Evolutionary conservation across 2,113 vertebrate genomes (phyloP).

Genomic region (Rhinopomastus cyanomelas): DNA sequence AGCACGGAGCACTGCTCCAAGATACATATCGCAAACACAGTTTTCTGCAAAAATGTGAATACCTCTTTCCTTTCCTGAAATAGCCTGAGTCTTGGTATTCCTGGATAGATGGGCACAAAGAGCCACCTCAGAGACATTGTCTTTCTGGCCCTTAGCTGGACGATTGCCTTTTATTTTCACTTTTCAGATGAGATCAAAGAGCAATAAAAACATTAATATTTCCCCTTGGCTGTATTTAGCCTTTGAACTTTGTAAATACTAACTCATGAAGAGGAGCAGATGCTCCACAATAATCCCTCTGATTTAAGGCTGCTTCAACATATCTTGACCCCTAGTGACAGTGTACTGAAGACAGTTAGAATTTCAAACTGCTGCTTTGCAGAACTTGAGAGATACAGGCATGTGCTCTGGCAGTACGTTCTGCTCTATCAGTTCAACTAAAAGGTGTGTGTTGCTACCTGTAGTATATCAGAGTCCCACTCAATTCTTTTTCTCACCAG

Average conservation of each 20-base stretch:
- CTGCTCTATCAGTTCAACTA: not conserved
- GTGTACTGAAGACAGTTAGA: not conserved
- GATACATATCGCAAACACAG: not conserved
- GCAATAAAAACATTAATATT: not conserved
- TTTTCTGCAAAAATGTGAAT: not conserved
- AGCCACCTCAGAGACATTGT: not conserved
- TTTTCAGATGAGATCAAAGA: constrained; percentile 19
- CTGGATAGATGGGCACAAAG: not conserved
- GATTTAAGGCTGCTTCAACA: not conserved
- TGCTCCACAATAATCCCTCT: not conserved
- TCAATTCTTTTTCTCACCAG: not conserved
- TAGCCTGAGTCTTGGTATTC: not conserved
- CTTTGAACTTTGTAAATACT: constrained; percentile 20
- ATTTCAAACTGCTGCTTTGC: not conserved
- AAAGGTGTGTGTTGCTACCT: not conserved
- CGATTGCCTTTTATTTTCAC: not conserved
- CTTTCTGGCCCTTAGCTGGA: not conserved
- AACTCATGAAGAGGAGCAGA: not conserved
- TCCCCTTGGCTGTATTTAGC: not conserved
- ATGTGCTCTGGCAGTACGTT: not conserved
- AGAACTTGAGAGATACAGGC: not conserved
- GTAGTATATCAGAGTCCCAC: not conserved
- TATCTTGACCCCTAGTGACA: not conserved
- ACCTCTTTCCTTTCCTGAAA: not conserved
- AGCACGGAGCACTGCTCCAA: not conserved